Evolutionary conservation across 1,140 invertebrate species (phyloP).

Genomic region (Polyergus mexicanus): DNA sequence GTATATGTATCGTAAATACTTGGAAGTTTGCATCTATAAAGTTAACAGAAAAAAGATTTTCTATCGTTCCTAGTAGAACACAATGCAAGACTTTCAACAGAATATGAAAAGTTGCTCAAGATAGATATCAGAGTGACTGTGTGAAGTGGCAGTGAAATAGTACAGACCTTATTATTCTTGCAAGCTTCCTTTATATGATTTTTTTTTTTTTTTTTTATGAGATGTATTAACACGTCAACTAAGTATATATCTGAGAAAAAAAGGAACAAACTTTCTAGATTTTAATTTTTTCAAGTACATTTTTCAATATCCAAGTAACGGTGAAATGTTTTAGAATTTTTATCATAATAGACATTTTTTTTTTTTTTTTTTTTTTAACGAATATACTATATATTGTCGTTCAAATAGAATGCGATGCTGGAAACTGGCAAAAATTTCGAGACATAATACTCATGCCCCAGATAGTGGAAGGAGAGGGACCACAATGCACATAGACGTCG

Average conservation of each 20-base stretch:
- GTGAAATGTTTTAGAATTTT: background rate
- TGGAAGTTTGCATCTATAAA: constrained; percentile 68
- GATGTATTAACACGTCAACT: background rate
- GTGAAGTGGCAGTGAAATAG: constrained; percentile 80
- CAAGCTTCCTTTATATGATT: constrained; percentile 69
- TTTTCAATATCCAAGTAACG: background rate
- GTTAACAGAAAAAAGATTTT: constrained; percentile 62
- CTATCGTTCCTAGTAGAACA: constrained; percentile 74
- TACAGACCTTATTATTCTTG: constrained; percentile 81
- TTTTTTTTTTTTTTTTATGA: constrained; percentile 34
- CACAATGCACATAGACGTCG: constrained; percentile 84
- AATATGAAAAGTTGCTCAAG: constrained; percentile 66
- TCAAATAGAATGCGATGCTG: constrained; percentile 5
- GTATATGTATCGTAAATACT: constrained; percentile 64
- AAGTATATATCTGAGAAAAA: background rate
- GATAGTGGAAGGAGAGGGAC: constrained; percentile 80
- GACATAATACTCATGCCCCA: constrained; percentile 81
- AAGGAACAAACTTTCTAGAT: background rate
- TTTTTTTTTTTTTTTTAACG: too few relatives aligned
- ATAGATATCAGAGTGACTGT: constrained; percentile 75
- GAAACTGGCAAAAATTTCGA: constrained; percentile 80
- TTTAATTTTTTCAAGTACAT: background rate
- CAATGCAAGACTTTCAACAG: constrained; percentile 74
- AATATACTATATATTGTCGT: background rate
- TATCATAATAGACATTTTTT: background rate